These are phyloP conservation scores for Lethocerus indicus DNA, from an alignment of 1,140 invertebrate species.

Conservation along the genomic window DNA sequence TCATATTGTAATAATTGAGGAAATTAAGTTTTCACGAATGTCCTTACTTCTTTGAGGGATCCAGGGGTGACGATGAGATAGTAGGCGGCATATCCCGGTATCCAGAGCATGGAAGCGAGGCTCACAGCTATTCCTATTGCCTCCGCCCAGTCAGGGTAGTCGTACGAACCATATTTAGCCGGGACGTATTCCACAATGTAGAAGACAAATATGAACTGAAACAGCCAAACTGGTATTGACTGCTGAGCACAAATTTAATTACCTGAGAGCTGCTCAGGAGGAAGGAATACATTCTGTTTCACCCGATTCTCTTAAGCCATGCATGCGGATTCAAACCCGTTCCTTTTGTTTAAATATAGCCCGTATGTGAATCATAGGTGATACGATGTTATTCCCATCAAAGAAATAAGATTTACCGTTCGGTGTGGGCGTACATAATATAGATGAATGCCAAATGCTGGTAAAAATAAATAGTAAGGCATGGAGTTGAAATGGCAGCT, in stretches of 20 bases:
- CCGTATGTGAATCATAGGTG: neutral
- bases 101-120: slow-evolving; percentile 56
- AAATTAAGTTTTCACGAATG: neutral
- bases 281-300: neutral
- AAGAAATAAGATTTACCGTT: no score
- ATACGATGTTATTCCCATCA: no score
- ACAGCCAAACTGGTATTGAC: slow-evolving; percentile 5
- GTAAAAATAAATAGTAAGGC: neutral
- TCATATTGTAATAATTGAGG: neutral
- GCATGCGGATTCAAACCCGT: neutral
- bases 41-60: slow-evolving; percentile 31
- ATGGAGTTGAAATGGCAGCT: neutral
- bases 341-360: neutral
- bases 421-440: no score
- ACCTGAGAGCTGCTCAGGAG: neutral
- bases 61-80: slow-evolving; percentile 30
- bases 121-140: slow-evolving; percentile 48
- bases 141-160: slow-evolving; percentile 55
- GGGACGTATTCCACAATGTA: slow-evolving; percentile 47
- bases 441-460: neutral
- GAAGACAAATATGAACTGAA: slow-evolving; percentile 50
- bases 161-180: slow-evolving; percentile 46
- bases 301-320: neutral
- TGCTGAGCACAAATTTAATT: neutral
- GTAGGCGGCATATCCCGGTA: slow-evolving; percentile 46